Percentiles rank a stretch among this genome's conserved stretches.
These are phyloP conservation scores for Lasioglossum morio DNA, from an alignment of 2,888 invertebrate species.

Conservation along the genomic window DNA sequence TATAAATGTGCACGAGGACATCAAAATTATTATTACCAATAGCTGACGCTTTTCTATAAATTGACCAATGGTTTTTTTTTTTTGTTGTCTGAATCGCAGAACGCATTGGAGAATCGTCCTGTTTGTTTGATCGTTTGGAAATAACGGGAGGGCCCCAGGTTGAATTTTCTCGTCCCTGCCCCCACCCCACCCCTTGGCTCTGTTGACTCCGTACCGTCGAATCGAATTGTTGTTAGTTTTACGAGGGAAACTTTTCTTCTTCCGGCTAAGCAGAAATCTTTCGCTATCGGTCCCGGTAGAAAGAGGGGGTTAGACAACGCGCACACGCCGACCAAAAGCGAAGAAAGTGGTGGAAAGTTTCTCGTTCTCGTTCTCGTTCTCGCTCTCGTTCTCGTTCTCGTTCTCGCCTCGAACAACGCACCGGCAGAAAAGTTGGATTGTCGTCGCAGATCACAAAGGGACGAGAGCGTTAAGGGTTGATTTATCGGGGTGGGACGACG, in stretches of 20 bases:
- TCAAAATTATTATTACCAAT: no score
- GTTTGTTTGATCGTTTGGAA: background rate
- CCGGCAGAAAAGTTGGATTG: conserved; percentile 17
- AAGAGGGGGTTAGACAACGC: background rate
- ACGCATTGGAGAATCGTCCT: no score
- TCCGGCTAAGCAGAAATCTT: conserved; percentile 66
- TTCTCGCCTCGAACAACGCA: background rate
- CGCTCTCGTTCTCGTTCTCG: conserved; percentile 17
- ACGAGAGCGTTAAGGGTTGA: conserved; percentile 64
- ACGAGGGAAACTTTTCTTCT: conserved; percentile 62
- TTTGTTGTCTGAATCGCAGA: no score
- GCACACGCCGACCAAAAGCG: conserved; percentile 1
- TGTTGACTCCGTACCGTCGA: conserved; percentile 32
- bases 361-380: conserved; percentile 19
- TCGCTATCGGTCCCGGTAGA: conserved; percentile 20
- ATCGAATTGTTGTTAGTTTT: conserved; percentile 76
- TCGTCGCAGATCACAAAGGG: conserved; percentile 64
- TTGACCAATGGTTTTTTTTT: no score
- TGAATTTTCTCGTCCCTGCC: background rate
- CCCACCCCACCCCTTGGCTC: background rate
- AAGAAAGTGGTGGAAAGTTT: no score
- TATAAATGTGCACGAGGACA: no score
- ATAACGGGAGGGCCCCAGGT: background rate
- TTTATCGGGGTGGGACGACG: conserved; percentile 36
- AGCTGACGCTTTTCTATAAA: background rate